These are phyloP conservation scores for Orthonyx spaldingii DNA, from an alignment of 2,113 vertebrate genomes.

Conservation along the genomic window DNA sequence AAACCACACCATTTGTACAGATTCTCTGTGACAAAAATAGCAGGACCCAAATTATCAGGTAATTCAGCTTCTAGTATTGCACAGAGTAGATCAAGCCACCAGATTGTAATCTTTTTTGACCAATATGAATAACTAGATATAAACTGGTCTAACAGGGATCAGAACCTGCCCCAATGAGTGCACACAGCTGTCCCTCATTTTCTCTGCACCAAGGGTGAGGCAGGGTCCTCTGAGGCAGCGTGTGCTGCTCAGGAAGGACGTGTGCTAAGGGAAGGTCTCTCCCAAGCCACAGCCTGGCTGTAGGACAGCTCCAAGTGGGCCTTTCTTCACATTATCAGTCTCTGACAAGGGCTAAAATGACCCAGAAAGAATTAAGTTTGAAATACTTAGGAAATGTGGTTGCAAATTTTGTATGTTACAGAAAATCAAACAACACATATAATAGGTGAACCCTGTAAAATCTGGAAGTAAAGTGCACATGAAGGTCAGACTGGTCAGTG, in stretches of 20 bases:
- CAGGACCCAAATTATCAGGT: not conserved
- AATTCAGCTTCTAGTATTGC: not conserved
- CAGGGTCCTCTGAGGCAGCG: not conserved
- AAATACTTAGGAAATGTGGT: not conserved
- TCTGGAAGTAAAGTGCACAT: not conserved
- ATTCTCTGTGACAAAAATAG: not conserved
- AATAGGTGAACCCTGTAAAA: not conserved
- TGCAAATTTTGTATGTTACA: not conserved
- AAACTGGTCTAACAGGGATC: not conserved
- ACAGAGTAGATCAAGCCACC: not conserved
- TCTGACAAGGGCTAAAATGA: not conserved
- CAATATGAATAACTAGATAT: not conserved
- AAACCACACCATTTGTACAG: not conserved
- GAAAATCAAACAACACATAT: not conserved
- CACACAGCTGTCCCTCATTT: not conserved
- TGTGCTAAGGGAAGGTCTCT: not conserved
- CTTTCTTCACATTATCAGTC: not conserved
- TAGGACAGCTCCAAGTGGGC: not conserved
- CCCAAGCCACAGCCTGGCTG: not conserved
- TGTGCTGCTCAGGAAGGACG: not conserved
- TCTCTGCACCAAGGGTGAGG: not conserved
- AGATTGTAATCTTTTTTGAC: not conserved
- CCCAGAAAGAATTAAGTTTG: not conserved
- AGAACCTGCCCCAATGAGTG: not conserved
- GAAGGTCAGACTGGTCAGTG: not conserved